Conservation (phyloP, 2,888 invertebrate genomes). For the Spodoptera littoralis region DNA sequence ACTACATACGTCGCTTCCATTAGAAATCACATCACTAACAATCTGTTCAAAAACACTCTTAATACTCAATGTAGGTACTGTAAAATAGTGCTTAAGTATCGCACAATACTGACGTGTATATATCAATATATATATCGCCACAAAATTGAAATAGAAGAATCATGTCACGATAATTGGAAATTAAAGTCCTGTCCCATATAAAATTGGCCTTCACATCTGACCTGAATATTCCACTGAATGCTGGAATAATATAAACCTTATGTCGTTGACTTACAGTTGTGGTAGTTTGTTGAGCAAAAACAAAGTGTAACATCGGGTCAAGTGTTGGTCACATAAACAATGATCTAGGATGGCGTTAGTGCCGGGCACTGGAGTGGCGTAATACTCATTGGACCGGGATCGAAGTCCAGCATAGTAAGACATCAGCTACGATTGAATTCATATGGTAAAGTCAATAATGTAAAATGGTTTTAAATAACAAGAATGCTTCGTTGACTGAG, state of each 20-base stretch:
- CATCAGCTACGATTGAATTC: neutral
- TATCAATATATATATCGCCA: too few species aligned
- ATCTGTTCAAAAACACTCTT: too few species aligned
- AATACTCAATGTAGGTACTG: too few species aligned
- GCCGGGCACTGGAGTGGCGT: constrained; percentile 53
- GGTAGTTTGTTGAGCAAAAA: constrained; percentile 25
- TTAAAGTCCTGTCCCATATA: constrained; percentile 48
- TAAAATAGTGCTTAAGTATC: too few species aligned
- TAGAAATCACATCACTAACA: too few species aligned
- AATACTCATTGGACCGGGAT: constrained; percentile 2
- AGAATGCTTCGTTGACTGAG: too few species aligned
- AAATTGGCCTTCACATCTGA: constrained; percentile 53
- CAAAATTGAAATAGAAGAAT: constrained; percentile 33
- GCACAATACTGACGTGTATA: too few species aligned
- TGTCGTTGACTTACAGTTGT: constrained; percentile 14
- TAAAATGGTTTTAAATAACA: too few species aligned
- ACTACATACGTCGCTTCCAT: too few species aligned
- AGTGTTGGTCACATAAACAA: constrained; percentile 65
- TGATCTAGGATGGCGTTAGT: constrained; percentile 64
- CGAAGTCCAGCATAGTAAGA: constrained; percentile 13
- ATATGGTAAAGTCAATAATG: neutral
- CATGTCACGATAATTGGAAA: constrained; percentile 53
- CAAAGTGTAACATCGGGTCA: constrained; percentile 52
- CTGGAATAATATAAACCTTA: constrained; percentile 25
- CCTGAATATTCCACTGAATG: constrained; percentile 47